Conservation (phyloP, 2,797 vertebrate species). For the Sebastes miniatus region DNA sequence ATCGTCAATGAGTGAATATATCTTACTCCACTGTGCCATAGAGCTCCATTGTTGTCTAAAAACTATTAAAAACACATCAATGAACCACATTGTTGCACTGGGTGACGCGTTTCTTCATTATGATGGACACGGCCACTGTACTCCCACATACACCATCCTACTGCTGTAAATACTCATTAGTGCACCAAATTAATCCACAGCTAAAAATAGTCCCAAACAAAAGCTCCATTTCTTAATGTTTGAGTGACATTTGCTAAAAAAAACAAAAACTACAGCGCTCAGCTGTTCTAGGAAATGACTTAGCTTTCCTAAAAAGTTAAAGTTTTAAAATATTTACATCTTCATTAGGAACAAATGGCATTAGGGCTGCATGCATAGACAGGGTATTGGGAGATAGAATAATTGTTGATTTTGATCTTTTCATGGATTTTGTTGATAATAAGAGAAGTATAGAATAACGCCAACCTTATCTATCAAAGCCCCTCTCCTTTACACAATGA, state of each 20-base stretch:
- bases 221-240: not conserved
- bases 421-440: not conserved
- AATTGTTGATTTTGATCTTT: not conserved
- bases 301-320: not conserved
- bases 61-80: not conserved
- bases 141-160: not conserved
- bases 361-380: not conserved
- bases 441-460: not conserved
- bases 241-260: not conserved
- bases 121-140: not conserved
- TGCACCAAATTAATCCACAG: not conserved
- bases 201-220: not conserved
- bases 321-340: not conserved
- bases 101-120: not conserved
- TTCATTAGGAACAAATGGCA: not conserved
- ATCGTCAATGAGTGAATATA: not conserved
- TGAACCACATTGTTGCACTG: not conserved
- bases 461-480: not conserved
- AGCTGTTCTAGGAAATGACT: not conserved
- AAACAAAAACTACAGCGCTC: not conserved
- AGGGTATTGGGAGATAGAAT: not conserved
- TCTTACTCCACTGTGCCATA: not conserved
- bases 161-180: conserved; percentile 6
- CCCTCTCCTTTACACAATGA: not conserved
- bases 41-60: not conserved